Evolutionary conservation across 2,113 vertebrate genomes (phyloP).

Genomic region (Rafetus swinhoei): DNA sequence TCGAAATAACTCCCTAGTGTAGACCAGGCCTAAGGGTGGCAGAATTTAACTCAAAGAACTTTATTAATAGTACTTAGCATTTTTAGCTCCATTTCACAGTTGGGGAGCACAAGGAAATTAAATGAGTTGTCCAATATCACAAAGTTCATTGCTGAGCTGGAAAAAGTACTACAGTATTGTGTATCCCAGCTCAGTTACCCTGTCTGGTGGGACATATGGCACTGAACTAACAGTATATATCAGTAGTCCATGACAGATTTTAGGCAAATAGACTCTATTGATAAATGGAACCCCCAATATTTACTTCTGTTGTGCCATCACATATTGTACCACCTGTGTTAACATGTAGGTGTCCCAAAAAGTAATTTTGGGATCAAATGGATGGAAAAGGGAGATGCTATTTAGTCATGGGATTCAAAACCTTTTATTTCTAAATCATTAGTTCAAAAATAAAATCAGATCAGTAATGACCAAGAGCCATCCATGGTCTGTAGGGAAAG

Average conservation of each 20-base stretch:
- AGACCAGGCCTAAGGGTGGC: not conserved
- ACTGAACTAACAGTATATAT: not conserved
- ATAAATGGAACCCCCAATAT: not conserved
- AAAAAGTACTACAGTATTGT: not conserved
- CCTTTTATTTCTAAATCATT: not conserved
- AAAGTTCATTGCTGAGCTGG: not conserved
- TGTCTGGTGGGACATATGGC: not conserved
- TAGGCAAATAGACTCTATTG: not conserved
- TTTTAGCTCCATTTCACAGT: not conserved
- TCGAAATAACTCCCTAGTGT: no score
- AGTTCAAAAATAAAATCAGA: not conserved
- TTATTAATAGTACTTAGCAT: not conserved
- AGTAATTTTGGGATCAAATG: not conserved
- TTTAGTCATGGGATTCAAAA: not conserved
- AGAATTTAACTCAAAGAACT: not conserved
- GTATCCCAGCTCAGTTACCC: not conserved
- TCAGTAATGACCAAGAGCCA: not conserved
- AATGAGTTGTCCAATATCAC: not conserved
- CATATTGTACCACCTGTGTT: not conserved
- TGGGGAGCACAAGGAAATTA: not conserved
- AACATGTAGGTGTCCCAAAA: not conserved
- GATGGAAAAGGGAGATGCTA: not conserved
- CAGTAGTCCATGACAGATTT: not conserved
- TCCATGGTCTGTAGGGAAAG: not conserved
- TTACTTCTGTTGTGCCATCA: not conserved